These are phyloP conservation scores for Kryptolebias marmoratus DNA, from an alignment of 2,113 vertebrate genomes.

Conservation along the genomic window DNA sequence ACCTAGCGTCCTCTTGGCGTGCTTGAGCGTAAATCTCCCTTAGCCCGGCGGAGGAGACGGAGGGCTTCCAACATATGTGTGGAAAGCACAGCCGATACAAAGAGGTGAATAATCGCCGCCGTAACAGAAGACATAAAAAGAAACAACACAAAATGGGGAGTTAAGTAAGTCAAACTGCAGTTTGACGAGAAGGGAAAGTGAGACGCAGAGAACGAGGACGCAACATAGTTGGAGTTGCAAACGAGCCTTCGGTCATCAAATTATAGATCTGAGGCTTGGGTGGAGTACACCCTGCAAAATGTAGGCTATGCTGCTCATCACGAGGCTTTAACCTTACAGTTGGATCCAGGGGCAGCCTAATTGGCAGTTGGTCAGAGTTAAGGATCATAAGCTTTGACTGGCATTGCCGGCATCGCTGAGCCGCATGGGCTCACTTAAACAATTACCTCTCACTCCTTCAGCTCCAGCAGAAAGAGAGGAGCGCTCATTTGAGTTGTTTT, in stretches of 20 bases:
- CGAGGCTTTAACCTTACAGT: slow-evolving; percentile 56
- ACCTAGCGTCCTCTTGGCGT: slow-evolving; percentile 34
- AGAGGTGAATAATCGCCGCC: background rate
- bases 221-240: slow-evolving; percentile 64
- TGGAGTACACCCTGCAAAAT: slow-evolving; percentile 72
- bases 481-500: background rate
- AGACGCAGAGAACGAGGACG: slow-evolving; percentile 45
- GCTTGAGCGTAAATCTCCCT: slow-evolving; percentile 43
- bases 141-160: slow-evolving; percentile 1
- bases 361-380: slow-evolving; percentile 79
- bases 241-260: slow-evolving; percentile 70
- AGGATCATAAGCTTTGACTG: slow-evolving; percentile 67
- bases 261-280: slow-evolving; percentile 75
- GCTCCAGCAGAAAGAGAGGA: slow-evolving; percentile 14
- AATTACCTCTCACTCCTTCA: slow-evolving; percentile 18
- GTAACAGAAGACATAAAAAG: background rate
- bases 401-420: slow-evolving; percentile 52
- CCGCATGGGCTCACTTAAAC: slow-evolving; percentile 10
- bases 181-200: slow-evolving; percentile 15
- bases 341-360: slow-evolving; percentile 68
- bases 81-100: background rate
- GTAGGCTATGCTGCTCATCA: slow-evolving; percentile 59
- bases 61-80: slow-evolving; percentile 6
- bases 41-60: slow-evolving; percentile 42
- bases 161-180: slow-evolving; percentile 24